Evolutionary conservation across 2,888 invertebrate genomes (phyloP), one percentile per base, ranked within the genome.

Genomic region (Danaus chrysippus): DNA sequence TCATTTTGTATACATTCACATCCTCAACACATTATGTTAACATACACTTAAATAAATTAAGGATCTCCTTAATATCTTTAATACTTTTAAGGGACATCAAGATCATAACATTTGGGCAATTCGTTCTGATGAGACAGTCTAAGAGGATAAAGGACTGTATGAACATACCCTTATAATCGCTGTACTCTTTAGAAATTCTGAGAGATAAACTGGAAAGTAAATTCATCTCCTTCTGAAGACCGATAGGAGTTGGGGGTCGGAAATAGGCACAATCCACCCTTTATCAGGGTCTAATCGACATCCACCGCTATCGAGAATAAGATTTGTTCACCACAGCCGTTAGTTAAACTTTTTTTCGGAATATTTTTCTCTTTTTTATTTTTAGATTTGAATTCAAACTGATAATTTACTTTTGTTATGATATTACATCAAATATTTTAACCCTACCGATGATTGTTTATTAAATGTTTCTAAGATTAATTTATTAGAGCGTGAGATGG

Each of bases 251-350:
- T 71, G 74, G 73, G 73, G 72, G 71, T 75, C 81, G 83, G 83
- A 83, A 83, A 84, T 83, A 80, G 81, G 79, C 77, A 78, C 75
- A 73, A 73, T 76, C 73, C 72, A 77, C 76, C 79, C 81, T 81
- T 82, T 84, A 83, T 83, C 83, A 76, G 70, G 68, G 71, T 70
- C 74, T 80, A 82, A 82, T 82, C 81, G 76, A 73, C 76, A 81
- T 77, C 73, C 70, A 71, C 68, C 71, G 72, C 76, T 72, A 75
- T 66, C 67, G 66, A 70, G 72, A 77, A 77, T 75, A 74, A 77
- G 76, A 77, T 71, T 71, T 67, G 71, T 70, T 67, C 61, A 59
- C 61, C 62, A 58, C 64, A 42, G 23, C 52, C 58, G 54, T 62
- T 64, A 17, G 53, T 54, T 59, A 55, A 42, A 43, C 60, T 60